phyloP scores from a whole-genome alignment of 2,797 vertebrate genomes.

The Lutjanus argentimaculatus region DNA sequence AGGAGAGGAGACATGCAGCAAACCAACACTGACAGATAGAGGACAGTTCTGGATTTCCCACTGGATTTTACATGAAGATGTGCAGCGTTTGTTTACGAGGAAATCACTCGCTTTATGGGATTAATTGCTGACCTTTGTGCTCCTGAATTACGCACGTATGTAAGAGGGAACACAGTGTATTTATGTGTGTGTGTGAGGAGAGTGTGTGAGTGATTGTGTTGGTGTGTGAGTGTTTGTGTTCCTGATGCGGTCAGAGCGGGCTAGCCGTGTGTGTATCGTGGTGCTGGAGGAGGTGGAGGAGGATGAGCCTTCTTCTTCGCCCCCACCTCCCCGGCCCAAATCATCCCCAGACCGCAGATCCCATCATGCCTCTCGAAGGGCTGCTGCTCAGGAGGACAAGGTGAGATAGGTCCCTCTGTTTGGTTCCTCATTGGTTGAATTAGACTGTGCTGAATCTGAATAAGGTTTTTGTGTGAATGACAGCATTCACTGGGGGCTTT shows the following conservation, averaged over 20 bases:
- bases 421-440: neutral
- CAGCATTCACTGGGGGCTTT: neutral
- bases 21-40: conserved; percentile 67
- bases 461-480: neutral
- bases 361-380: conserved; percentile 69
- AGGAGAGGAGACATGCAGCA: conserved; percentile 66
- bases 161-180: conserved; percentile 57
- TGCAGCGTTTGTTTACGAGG: conserved; percentile 43
- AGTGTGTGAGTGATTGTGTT: conserved; percentile 30
- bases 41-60: conserved; percentile 62
- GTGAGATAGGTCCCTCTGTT: conserved; percentile 66
- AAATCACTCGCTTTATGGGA: conserved; percentile 34
- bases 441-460: conserved; percentile 7
- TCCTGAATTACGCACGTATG: conserved; percentile 59
- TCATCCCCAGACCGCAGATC: conserved; percentile 70
- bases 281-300: conserved; percentile 99
- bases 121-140: conserved; percentile 55
- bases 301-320: conserved; percentile 90
- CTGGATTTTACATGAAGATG: conserved; percentile 65
- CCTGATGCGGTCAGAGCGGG: conserved; percentile 89
- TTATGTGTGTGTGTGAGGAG: conserved; percentile 41
- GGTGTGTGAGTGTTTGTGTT: conserved; percentile 44
- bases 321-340: conserved; percentile 87
- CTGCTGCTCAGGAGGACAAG: conserved; percentile 78
- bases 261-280: conserved; percentile 99